A percentile compares a stretch with the other conserved stretches of the same genome.
phyloP scores from a whole-genome alignment of 1,140 invertebrate genomes.

The Luehdorfia chinensis region DNA sequence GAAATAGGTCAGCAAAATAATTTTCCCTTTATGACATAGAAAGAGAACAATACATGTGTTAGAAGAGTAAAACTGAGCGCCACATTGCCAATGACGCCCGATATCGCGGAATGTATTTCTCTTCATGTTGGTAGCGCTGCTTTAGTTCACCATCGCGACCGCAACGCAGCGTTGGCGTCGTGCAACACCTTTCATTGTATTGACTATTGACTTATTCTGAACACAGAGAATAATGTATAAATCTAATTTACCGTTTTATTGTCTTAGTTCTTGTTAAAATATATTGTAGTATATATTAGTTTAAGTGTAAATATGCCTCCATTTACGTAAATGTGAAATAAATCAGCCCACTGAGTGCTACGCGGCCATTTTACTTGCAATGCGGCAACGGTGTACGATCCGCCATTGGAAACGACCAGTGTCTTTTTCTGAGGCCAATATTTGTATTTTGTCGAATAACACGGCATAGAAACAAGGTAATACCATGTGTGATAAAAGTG shows the following conservation, averaged over 20 bases:
- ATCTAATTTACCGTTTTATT: constrained; percentile 78
- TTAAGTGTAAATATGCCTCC: constrained; percentile 73
- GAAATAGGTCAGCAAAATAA: constrained; percentile 42
- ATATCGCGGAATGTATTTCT: constrained; percentile 62
- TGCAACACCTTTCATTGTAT: constrained; percentile 81
- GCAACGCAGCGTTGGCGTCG: constrained; percentile 74
- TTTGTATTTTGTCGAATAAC: constrained; percentile 74
- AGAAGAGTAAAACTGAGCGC: constrained; percentile 53
- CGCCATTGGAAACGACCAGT: constrained; percentile 83
- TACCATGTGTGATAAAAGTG: constrained; percentile 75
- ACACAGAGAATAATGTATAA: constrained; percentile 78
- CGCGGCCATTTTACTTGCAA: constrained; percentile 84
- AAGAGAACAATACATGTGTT: constrained; percentile 42
- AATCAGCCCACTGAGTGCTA: constrained; percentile 74
- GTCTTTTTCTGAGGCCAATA: constrained; percentile 78
- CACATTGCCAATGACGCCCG: constrained; percentile 73
- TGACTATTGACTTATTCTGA: constrained; percentile 79
- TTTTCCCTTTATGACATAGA: constrained; percentile 35
- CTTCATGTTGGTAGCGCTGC: constrained; percentile 62
- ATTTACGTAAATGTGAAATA: constrained; percentile 73
- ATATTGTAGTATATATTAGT: constrained; percentile 70
- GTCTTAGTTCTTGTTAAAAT: constrained; percentile 74
- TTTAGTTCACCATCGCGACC: constrained; percentile 76
- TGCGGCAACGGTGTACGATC: constrained; percentile 83
- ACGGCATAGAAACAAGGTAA: constrained; percentile 63